Conservation (phyloP, 2,888 invertebrate species). For the Malthinus flaveolus region DNA sequence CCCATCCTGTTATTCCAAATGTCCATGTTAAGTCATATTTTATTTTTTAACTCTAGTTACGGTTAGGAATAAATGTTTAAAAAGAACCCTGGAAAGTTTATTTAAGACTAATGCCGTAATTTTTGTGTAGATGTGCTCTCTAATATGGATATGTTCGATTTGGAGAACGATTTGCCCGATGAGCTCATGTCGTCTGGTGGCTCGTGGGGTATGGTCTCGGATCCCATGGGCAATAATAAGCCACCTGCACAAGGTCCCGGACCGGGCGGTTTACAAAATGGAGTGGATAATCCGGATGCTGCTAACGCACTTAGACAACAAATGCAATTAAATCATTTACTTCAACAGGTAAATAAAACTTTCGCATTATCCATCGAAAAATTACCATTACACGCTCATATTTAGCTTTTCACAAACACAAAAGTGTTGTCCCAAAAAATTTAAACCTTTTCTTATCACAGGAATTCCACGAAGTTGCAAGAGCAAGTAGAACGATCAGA, state of each 20-base stretch:
- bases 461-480: too few species aligned
- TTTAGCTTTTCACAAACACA: too few species aligned
- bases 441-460: too few species aligned
- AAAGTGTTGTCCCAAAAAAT: too few species aligned
- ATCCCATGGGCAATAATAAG: conserved; percentile 66
- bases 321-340: conserved; percentile 67
- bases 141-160: conserved; percentile 83
- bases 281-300: conserved; percentile 67
- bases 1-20: too few species aligned
- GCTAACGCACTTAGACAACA: conserved; percentile 56
- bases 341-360: conserved; percentile 60
- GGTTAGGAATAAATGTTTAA: background rate
- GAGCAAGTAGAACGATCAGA: too few species aligned
- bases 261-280: conserved; percentile 75
- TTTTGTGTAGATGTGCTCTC: conserved; percentile 73
- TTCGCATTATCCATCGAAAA: background rate
- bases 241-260: conserved; percentile 84
- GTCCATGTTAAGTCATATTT: too few species aligned
- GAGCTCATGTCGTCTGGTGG: conserved; percentile 76
- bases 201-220: conserved; percentile 67
- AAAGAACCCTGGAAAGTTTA: background rate
- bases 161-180: conserved; percentile 91
- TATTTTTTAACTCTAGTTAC: too few species aligned
- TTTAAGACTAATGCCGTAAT: conserved; percentile 18
- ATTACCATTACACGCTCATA: too few species aligned